A percentile compares a stretch with the other conserved stretches of the same genome.
phyloP scores from a whole-genome alignment of 1,140 invertebrate genomes.

The Caenorhabditis latens region DNA sequence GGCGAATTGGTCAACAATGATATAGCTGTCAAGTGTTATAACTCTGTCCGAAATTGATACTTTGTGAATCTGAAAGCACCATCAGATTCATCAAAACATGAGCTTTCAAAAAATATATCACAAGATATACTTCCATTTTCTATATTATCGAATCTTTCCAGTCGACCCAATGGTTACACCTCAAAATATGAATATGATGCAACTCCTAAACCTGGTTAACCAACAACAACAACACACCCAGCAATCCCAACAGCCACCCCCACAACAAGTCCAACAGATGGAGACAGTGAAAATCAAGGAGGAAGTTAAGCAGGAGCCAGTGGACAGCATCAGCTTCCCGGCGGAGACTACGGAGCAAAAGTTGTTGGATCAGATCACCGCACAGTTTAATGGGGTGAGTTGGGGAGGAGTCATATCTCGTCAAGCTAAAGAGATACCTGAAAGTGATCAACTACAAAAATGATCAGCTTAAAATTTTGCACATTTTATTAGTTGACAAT shows the following conservation, averaged over 20 bases:
- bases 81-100: no score
- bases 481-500: no score
- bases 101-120: no score
- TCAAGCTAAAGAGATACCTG: no score
- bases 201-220: neutral
- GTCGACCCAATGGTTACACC: slow-evolving; percentile 18
- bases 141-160: slow-evolving; percentile 81
- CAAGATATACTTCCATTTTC: slow-evolving; percentile 80
- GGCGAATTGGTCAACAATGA: no score
- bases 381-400: slow-evolving; percentile 19
- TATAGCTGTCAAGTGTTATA: no score
- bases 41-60: no score
- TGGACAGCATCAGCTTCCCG: neutral
- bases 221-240: neutral
- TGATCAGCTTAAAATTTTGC: no score
- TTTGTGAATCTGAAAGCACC: no score
- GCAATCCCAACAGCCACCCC: neutral
- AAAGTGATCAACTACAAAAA: no score
- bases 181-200: slow-evolving; percentile 51
- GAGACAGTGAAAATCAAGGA: neutral
- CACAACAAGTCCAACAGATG: neutral
- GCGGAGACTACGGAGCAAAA: neutral
- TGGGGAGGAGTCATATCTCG: no score
- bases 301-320: neutral
- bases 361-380: neutral